Percentiles rank a stretch among this genome's conserved stretches.
phyloP scores from a whole-genome alignment of 2,888 invertebrate genomes.

The Polia nebulosa region DNA sequence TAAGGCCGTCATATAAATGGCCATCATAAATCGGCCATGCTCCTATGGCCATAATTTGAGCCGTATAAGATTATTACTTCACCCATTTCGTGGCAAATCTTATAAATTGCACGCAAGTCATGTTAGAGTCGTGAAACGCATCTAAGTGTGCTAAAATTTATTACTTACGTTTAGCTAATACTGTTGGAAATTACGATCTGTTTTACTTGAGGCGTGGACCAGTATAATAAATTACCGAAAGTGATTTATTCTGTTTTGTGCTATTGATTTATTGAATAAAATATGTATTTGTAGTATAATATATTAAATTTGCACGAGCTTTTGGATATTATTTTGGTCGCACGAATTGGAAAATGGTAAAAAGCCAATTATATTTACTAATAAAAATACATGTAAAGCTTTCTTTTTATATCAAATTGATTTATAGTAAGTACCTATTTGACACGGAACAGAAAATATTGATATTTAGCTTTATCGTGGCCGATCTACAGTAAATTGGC shows the following conservation, averaged over 20 bases:
- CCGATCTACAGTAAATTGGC: constrained; percentile 24
- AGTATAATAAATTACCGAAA: constrained; percentile 44
- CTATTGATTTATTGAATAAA: constrained; percentile 44
- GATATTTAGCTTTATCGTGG: not conserved
- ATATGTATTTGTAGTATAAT: constrained; percentile 23
- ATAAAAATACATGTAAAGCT: not conserved
- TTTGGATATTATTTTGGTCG: not conserved
- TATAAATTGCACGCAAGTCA: constrained; percentile 52
- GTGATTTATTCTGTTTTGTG: constrained; percentile 41
- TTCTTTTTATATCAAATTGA: not conserved
- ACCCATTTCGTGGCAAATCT: constrained; percentile 53
- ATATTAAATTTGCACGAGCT: constrained; percentile 26
- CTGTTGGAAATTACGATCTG: constrained; percentile 36
- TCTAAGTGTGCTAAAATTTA: constrained; percentile 57
- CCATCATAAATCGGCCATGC: constrained; percentile 52
- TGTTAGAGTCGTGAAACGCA: constrained; percentile 51
- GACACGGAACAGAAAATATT: not conserved
- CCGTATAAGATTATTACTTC: constrained; percentile 47
- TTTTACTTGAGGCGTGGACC: constrained; percentile 44
- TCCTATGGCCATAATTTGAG: constrained; percentile 40
- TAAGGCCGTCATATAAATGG: constrained; percentile 46
- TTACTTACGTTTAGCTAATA: constrained; percentile 51
- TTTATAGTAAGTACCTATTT: not conserved
- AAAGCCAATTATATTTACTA: not conserved
- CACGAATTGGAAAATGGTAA: not conserved